Percentiles rank a stretch among this genome's conserved stretches.
Evolutionary conservation across 2,113 vertebrate genomes (phyloP).

Genomic region (Xenopus laevis): DNA sequence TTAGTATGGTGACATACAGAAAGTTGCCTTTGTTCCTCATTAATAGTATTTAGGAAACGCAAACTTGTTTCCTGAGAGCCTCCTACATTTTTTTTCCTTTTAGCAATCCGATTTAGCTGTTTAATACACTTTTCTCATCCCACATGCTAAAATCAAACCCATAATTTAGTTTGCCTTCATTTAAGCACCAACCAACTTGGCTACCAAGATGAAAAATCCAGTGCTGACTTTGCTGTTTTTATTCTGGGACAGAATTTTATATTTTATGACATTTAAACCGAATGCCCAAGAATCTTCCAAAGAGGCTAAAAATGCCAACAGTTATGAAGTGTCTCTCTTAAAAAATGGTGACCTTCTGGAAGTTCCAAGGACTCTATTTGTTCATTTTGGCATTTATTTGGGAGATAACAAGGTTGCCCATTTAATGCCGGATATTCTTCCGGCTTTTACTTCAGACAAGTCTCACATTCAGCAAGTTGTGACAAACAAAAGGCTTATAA

Average conservation of each 20-base stretch:
- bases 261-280: conserved; percentile 67
- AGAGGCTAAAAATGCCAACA: conserved; percentile 33
- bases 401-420: conserved; percentile 87
- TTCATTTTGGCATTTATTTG: conserved; percentile 90
- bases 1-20: neutral
- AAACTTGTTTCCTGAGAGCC: conserved; percentile 28
- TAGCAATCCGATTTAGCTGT: conserved; percentile 32
- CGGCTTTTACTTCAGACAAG: conserved; percentile 66
- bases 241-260: conserved; percentile 75
- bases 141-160: conserved; percentile 29
- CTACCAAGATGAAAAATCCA: conserved; percentile 59
- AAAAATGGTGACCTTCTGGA: conserved; percentile 84
- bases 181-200: conserved; percentile 9
- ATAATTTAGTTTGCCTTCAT: conserved; percentile 29
- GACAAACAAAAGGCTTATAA: conserved; percentile 81
- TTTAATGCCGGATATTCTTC: conserved; percentile 90
- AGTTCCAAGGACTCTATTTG: conserved; percentile 83
- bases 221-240: conserved; percentile 73
- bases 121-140: conserved; percentile 31
- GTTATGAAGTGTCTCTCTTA: conserved; percentile 60
- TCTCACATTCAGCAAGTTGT: conserved; percentile 69
- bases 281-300: conserved; percentile 48
- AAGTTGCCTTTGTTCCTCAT: conserved; percentile 15
- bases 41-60: conserved; percentile 12
- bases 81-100: conserved; percentile 6